phyloP scores from a whole-genome alignment of 2,888 invertebrate species.

The Mimachlamys varia region DNA sequence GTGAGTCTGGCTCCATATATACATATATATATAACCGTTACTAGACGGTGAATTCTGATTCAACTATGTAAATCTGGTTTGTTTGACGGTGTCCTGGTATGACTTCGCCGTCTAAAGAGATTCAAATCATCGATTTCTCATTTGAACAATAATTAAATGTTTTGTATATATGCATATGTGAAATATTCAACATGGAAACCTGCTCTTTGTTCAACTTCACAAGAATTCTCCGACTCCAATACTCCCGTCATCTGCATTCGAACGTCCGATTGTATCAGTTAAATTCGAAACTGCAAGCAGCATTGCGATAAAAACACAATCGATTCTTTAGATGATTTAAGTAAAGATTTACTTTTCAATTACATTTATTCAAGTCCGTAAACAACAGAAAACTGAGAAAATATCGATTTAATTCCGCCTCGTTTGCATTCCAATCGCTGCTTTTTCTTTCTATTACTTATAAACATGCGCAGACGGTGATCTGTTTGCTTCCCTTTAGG shows the following conservation, averaged over 20 bases:
- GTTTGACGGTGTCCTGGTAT: background rate
- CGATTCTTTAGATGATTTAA: background rate
- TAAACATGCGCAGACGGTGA: background rate
- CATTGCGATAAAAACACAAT: background rate
- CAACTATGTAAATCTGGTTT: background rate
- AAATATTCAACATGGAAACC: background rate
- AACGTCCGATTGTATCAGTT: background rate
- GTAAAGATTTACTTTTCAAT: constrained; percentile 8
- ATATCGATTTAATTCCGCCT: background rate
- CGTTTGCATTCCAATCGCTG: background rate
- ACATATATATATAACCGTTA: background rate
- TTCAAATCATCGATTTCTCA: background rate
- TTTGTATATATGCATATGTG: constrained; percentile 1
- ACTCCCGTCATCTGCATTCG: background rate
- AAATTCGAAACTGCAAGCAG: background rate
- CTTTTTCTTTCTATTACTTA: background rate
- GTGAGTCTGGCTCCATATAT: background rate
- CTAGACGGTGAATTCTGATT: background rate
- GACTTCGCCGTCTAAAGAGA: background rate
- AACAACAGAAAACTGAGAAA: constrained; percentile 22
- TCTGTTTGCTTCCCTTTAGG: background rate
- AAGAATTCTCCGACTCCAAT: background rate
- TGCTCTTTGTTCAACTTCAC: background rate
- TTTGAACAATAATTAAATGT: constrained; percentile 12
- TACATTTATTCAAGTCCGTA: constrained; percentile 25